A percentile compares a stretch with the other conserved stretches of the same genome.
Evolutionary conservation across 2,113 vertebrate genomes (phyloP).

Genomic region (Leptocoma aspasia): DNA sequence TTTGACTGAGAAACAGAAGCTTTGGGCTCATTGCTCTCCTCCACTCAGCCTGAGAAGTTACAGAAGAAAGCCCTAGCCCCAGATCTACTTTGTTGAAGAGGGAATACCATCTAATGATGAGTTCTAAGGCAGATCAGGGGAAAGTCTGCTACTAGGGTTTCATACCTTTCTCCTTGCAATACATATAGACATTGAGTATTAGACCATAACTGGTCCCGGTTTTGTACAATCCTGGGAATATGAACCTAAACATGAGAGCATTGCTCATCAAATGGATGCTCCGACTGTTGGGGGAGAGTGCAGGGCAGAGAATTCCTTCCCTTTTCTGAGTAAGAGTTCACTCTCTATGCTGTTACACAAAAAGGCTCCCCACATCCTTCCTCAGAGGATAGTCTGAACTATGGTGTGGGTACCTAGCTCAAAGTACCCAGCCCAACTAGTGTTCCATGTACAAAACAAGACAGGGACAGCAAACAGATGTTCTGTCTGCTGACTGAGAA

Average conservation of each 20-base stretch:
- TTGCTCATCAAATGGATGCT: background rate
- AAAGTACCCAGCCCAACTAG: background rate
- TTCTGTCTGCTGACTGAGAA: background rate
- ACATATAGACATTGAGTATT: background rate
- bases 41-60: background rate
- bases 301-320: background rate
- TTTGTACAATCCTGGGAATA: background rate
- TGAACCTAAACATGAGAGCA: background rate
- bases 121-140: background rate
- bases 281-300: background rate
- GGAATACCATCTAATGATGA: no score
- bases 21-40: background rate
- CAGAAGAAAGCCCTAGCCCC: background rate
- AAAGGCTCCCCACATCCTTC: background rate
- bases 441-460: background rate
- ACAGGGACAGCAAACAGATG: background rate
- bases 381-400: background rate
- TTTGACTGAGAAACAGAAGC: background rate
- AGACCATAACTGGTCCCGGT: background rate
- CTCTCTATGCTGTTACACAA: background rate
- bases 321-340: background rate
- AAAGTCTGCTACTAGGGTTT: background rate
- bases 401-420: background rate
- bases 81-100: background rate
- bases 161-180: background rate